A percentile compares a stretch with the other conserved stretches of the same genome.
These are phyloP conservation scores for Eristalis pertinax DNA, from an alignment of 2,888 invertebrate genomes.

Conservation along the genomic window DNA sequence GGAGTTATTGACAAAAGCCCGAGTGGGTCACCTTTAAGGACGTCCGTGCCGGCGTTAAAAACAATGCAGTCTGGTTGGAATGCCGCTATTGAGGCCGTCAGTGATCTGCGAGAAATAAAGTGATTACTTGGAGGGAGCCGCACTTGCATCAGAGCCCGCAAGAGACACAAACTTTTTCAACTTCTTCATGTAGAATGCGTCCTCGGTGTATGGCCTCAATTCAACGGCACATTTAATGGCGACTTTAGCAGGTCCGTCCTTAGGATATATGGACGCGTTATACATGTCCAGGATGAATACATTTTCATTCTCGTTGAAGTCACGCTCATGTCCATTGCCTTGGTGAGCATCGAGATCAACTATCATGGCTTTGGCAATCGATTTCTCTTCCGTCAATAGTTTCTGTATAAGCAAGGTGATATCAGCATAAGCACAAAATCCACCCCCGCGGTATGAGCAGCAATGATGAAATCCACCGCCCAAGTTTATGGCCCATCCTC, in stretches of 20 bases:
- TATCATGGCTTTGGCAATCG: conserved; percentile 89
- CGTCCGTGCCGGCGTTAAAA: conserved; percentile 97
- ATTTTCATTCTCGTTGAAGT: conserved; percentile 87
- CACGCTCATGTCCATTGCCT: conserved; percentile 94
- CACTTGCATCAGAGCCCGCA: not conserved
- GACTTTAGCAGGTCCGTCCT: conserved; percentile 87
- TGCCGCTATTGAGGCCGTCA: conserved; percentile 86
- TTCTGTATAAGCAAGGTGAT: conserved; percentile 90
- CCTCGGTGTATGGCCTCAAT: conserved; percentile 84
- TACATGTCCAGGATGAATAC: conserved; percentile 95
- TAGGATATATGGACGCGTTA: conserved; percentile 91
- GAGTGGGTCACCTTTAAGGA: conserved; percentile 89
- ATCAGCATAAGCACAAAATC: conserved; percentile 95
- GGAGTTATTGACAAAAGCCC: conserved; percentile 88
- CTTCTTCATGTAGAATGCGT: conserved; percentile 86
- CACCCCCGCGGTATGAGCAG: conserved; percentile 88
- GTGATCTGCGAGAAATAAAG: conserved; percentile 82
- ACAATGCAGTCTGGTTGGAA: conserved; percentile 91
- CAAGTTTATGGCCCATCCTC: conserved; percentile 94
- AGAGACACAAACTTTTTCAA: conserved; percentile 84
- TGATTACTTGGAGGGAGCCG: not conserved
- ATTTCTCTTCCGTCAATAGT: conserved; percentile 83
- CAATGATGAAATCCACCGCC: conserved; percentile 96
- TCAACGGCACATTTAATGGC: conserved; percentile 88
- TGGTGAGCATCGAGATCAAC: conserved; percentile 96